Evolutionary conservation across 2,797 vertebrate genomes (phyloP).

Genomic region (Lerista edwardsae): DNA sequence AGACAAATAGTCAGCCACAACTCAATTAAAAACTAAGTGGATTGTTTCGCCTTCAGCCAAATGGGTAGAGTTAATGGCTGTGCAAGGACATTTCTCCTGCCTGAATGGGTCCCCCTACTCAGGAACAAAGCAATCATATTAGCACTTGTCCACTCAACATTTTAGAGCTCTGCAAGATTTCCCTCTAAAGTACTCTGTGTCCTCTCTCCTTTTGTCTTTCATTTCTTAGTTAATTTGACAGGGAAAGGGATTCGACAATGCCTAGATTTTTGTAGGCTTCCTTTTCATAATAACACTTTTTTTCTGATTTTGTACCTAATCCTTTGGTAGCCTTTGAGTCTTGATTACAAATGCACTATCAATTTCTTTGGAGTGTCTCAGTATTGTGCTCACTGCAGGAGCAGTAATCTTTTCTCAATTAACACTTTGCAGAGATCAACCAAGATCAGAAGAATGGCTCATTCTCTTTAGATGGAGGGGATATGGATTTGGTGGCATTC

Average conservation of each 20-base stretch:
- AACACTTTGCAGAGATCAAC: conserved; percentile 38
- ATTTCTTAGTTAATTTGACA: background rate
- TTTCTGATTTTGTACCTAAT: conserved; percentile 49
- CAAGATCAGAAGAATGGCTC: conserved; percentile 31
- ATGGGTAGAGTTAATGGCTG: conserved; percentile 5
- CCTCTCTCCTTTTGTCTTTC: conserved; percentile 15
- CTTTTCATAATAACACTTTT: conserved; percentile 37
- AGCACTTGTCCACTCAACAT: background rate
- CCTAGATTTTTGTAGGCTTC: conserved; percentile 33
- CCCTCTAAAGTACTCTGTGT: conserved; percentile 12
- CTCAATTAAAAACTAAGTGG: background rate
- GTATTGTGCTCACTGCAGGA: conserved; percentile 29
- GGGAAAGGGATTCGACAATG: background rate
- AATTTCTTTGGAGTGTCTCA: conserved; percentile 31
- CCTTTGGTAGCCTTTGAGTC: conserved; percentile 44
- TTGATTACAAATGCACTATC: conserved; percentile 52
- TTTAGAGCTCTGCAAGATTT: conserved; percentile 18
- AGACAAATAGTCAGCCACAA: background rate
- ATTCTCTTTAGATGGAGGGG: background rate
- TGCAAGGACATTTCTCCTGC: conserved; percentile 11
- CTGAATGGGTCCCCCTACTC: background rate
- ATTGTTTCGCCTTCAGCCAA: background rate
- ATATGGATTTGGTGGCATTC: conserved; percentile 7
- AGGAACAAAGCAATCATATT: conserved; percentile 26
- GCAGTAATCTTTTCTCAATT: conserved; percentile 48